Base-by-base conservation (phyloP, 1,140 invertebrate genomes). In the Diuraphis noxia region DNA sequence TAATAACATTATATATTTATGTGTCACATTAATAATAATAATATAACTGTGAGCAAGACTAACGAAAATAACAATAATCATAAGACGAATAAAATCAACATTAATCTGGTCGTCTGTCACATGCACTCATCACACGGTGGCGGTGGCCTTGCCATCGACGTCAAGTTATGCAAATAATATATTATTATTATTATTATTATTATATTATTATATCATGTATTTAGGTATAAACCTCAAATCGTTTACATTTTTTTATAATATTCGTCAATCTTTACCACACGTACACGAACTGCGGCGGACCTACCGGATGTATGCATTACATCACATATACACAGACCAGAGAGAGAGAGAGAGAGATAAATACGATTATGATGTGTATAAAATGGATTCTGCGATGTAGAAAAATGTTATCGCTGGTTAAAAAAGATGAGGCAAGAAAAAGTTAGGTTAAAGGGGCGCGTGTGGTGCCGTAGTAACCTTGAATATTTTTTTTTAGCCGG, bases 31-130 rank as follows among this genome's bases (percentile, higher is more conserved):
- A 46, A 46, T 17, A 10, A 41, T 41, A 25, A 25, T 81, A 38
- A 10, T 8, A 30, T 19, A 30, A n/a, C 82, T 4, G 79, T 17
- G 10, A 6, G 4, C 43, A 38, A 86, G 49, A 86, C 19, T 9
- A 52, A 52, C n/a, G 84, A 25, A 86, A 86, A 86, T 49, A 86
- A 86, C 25, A 86, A 52, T 46, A 84, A 43, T 40, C 38, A 10
- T 84, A 43, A 40, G 41, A 30, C 17, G 86, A 88, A 88, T 88
- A 88, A 63, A 88, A 63, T 63, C 36, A 88, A 88, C 86, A 87
- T 87, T 87, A 52, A 87, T 87, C 41, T 87, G 86, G 49, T 40
- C 36, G 86, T 63, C 86, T 88, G 86, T 88, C 86, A 88, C 86
- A 3, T 3, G 34, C 52, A 88, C 86, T 87, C 49, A 30, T 87